A percentile compares a stretch with the other conserved stretches of the same genome.
These are phyloP conservation scores for Xestia c-nigrum DNA, from an alignment of 2,888 invertebrate genomes.

Conservation along the genomic window DNA sequence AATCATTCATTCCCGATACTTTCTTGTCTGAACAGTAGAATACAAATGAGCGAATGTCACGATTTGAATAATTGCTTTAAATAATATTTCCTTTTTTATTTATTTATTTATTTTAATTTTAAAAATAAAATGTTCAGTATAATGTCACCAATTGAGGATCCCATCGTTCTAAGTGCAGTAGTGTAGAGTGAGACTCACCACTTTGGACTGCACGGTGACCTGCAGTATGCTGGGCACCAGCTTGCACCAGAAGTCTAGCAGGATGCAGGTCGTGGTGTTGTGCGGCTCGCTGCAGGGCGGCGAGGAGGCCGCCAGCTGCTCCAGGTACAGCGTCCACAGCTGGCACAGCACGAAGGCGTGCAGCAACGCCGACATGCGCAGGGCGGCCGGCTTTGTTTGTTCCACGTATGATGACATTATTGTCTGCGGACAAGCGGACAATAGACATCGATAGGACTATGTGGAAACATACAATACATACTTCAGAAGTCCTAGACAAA, in stretches of 20 bases:
- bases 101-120: no score
- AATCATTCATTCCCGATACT: no score
- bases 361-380: constrained; percentile 98
- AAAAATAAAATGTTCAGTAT: not conserved
- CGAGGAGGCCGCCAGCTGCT: constrained; percentile 94
- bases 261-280: constrained; percentile 94
- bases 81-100: not conserved
- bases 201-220: constrained; percentile 94
- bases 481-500: not conserved
- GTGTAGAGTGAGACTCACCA: constrained; percentile 88
- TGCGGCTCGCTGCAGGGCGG: constrained; percentile 93
- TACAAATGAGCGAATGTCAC: not conserved
- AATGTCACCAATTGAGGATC: not conserved
- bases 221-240: constrained; percentile 99
- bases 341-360: constrained; percentile 99
- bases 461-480: not conserved
- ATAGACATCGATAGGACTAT: no score
- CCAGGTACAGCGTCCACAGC: constrained; percentile 99
- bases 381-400: constrained; percentile 94
- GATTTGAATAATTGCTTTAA: not conserved
- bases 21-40: no score
- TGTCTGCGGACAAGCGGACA: constrained; percentile 83
- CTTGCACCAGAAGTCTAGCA: constrained; percentile 99
- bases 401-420: constrained; percentile 99
- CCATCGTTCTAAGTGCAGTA: not conserved